Base-by-base conservation (phyloP, 2,888 invertebrate species). In the Pyralis farinalis region DNA sequence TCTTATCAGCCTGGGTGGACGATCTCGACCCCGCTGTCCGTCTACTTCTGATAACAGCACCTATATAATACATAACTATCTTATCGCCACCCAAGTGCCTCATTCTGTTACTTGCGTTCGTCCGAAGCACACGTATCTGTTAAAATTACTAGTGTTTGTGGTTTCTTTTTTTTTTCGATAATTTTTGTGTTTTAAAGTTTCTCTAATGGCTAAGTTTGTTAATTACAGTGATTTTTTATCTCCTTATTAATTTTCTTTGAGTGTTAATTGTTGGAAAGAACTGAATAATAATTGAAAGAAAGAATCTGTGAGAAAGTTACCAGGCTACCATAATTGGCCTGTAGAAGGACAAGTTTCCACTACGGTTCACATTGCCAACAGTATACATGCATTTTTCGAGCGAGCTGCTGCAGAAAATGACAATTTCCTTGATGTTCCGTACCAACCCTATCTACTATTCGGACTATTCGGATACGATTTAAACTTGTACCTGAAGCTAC, bases 391-490 rank as follows among this genome's bases (percentile, higher is more conserved):
- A 82, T 88, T 75, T 60, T 69, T 71, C 66, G 63, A 75, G 61
- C 74, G 70, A 75, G 41, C 52, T 82, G 44, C 52, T 80, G 55
- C 84, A 86, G 77, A 89, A 87, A 77, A 90, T 90, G 90, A 86
- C 77, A 61, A 86, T 88, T 71, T 69, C 71, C 48, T 63, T 88
- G 47, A 75, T 71, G 75, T 92, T 84, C 71, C 90, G 92, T 56
- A 86, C 92, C 55, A 91, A 92, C 76, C 92, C 92, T 43, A 92
- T 92, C 65, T 92, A 92, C 74, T 92, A 92, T 73, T 92, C 92
- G 39, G 92, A 92, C 74, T 92, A 92, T 64, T 92, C 92, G 59
- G 92, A 93, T 91, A 92, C 92, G 89, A 90, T 80, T 50, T 83
- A 78, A 67, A 71, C 49, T 71, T 75, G 30, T 59, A 64, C 53